Percentiles rank a stretch among this genome's conserved stretches.
Evolutionary conservation across 2,113 vertebrate genomes (phyloP).

Genomic region (Salvelinus sp.): DNA sequence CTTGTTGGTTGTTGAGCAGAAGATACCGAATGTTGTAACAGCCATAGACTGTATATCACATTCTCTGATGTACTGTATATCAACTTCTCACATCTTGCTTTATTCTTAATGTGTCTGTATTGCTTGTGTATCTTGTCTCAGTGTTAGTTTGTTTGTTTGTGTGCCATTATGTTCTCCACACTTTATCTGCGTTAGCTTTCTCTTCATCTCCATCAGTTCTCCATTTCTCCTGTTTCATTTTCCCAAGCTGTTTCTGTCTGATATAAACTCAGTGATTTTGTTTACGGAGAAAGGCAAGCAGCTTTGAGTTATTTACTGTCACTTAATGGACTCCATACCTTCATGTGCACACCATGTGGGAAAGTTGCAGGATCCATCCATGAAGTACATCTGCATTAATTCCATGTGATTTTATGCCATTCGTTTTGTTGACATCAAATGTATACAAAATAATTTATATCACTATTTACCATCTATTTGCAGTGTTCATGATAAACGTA

Average conservation of each 20-base stretch:
- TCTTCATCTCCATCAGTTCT: not conserved
- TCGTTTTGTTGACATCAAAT: too few species aligned
- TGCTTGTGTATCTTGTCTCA: not conserved
- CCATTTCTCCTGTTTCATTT: constrained; percentile 17
- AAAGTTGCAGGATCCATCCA: not conserved
- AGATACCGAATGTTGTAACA: too few species aligned
- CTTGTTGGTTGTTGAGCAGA: too few species aligned
- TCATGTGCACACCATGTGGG: not conserved
- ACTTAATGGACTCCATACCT: not conserved
- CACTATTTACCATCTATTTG: too few species aligned
- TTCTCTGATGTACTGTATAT: too few species aligned
- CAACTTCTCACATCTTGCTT: too few species aligned
- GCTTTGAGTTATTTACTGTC: constrained; percentile 13
- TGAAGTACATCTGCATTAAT: too few species aligned
- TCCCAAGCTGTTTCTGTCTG: constrained; percentile 24
- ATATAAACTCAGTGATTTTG: constrained; percentile 45
- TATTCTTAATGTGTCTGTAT: too few species aligned
- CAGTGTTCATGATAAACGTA: too few species aligned
- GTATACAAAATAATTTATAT: too few species aligned
- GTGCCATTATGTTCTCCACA: not conserved
- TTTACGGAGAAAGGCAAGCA: constrained; percentile 29
- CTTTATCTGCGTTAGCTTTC: not conserved
- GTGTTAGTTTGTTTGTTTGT: not conserved
- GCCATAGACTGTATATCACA: too few species aligned
- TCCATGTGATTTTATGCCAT: too few species aligned